Percentiles rank a stretch among this genome's conserved stretches.
phyloP scores from a whole-genome alignment of 2,113 vertebrate genomes.

The Platichthys stellatus region DNA sequence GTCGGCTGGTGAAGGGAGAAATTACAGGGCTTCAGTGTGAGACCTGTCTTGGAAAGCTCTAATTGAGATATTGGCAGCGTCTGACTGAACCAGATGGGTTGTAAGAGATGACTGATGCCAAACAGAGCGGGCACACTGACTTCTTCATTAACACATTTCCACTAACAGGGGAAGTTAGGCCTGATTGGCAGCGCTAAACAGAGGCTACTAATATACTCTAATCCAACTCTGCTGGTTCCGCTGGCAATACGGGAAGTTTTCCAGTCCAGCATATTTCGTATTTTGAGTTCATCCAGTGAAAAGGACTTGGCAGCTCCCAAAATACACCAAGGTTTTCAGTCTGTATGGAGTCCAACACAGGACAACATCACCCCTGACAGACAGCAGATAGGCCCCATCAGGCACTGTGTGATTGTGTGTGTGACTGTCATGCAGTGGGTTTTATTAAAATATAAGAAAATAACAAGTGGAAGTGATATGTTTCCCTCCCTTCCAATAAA shows the following conservation, averaged over 20 bases:
- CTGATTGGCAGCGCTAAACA: slow-evolving; percentile 21
- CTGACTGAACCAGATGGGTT: slow-evolving; percentile 53
- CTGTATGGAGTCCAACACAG: slow-evolving; percentile 3
- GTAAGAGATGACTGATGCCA: slow-evolving; percentile 25
- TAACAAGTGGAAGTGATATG: slow-evolving; percentile 17
- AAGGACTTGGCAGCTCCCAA: slow-evolving; percentile 22
- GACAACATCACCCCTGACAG: slow-evolving; percentile 20
- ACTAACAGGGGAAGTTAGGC: slow-evolving; percentile 19
- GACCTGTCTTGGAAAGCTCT: slow-evolving; percentile 47
- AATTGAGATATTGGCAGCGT: slow-evolving; percentile 58
- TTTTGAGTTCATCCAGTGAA: slow-evolving; percentile 15
- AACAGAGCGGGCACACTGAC: slow-evolving; percentile 18
- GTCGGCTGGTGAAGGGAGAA: slow-evolving; percentile 71
- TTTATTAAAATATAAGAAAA: slow-evolving; percentile 10
- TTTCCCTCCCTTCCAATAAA: slow-evolving; percentile 39
- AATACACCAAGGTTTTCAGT: not conserved
- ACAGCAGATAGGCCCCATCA: slow-evolving; percentile 13
- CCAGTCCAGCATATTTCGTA: slow-evolving; percentile 6
- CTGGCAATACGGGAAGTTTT: not conserved
- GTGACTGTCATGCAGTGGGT: not conserved
- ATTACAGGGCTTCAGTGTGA: slow-evolving; percentile 42
- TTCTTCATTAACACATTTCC: slow-evolving; percentile 52
- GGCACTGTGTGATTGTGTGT: slow-evolving; percentile 3
- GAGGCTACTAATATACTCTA: slow-evolving; percentile 15
- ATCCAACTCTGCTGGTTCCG: slow-evolving; percentile 3